These are phyloP conservation scores for Coelopa pilipes DNA, from an alignment of 2,888 invertebrate genomes.

Conservation along the genomic window DNA sequence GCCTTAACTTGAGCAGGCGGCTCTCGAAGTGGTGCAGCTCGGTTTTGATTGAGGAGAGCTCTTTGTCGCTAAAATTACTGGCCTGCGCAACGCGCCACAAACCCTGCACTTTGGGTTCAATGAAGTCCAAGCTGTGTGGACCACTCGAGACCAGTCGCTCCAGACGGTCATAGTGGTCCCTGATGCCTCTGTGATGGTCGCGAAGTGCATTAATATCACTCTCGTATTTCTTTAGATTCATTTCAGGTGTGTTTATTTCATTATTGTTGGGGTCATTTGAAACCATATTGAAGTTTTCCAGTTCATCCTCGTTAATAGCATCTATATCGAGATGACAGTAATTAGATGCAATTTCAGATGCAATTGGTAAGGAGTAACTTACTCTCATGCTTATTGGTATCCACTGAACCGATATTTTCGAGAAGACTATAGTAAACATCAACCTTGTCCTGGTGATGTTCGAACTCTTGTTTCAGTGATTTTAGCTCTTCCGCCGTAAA, in stretches of 20 bases:
- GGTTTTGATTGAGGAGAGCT: slow-evolving; percentile 84
- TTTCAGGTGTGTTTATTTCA: slow-evolving; percentile 67
- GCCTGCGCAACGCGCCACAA: slow-evolving; percentile 86
- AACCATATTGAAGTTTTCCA: slow-evolving; percentile 79
- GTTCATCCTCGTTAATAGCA: slow-evolving; percentile 78
- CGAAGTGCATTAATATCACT: slow-evolving; percentile 77
- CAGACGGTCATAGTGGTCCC: slow-evolving; percentile 82
- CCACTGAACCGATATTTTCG: slow-evolving; percentile 73
- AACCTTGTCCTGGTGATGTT: slow-evolving; percentile 91
- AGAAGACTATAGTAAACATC: slow-evolving; percentile 88
- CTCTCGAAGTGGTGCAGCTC: slow-evolving; percentile 85
- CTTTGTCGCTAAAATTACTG: slow-evolving; percentile 83
- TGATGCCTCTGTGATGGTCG: slow-evolving; percentile 79
- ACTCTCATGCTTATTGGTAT: slow-evolving; percentile 75
- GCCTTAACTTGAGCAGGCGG: slow-evolving; percentile 82
- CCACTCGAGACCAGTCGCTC: slow-evolving; percentile 80
- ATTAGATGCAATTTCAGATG: neutral
- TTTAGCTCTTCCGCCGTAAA: slow-evolving; percentile 85
- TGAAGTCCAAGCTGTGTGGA: slow-evolving; percentile 85
- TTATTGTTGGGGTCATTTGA: slow-evolving; percentile 70
- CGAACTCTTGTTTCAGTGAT: slow-evolving; percentile 87
- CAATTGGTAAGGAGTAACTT: slow-evolving; percentile 52
- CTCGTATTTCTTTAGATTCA: slow-evolving; percentile 70
- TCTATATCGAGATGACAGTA: slow-evolving; percentile 70
- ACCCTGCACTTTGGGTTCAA: slow-evolving; percentile 90